Percentiles rank a stretch among this genome's conserved stretches.
phyloP scores from a whole-genome alignment of 2,113 vertebrate species.

The Cygnus buccinator region DNA sequence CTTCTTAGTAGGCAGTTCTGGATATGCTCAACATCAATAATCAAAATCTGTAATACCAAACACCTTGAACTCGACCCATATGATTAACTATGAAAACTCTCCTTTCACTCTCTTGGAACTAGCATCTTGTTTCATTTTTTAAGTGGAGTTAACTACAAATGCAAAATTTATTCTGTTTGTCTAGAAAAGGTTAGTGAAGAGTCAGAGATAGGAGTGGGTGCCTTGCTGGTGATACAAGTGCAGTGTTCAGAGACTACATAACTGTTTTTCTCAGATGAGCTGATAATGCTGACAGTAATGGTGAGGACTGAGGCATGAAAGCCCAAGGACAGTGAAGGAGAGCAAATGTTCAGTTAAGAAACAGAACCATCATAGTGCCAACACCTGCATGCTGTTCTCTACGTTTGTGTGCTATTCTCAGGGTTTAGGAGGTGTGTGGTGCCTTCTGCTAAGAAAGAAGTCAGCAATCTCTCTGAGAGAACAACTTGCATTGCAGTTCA shows the following conservation, averaged over 20 bases:
- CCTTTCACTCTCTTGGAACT: not conserved
- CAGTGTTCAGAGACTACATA: not conserved
- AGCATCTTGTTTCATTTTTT: not conserved
- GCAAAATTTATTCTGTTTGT: not conserved
- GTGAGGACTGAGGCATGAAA: not conserved
- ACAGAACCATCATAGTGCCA: not conserved
- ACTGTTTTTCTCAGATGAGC: not conserved
- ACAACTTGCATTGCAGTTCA: not conserved
- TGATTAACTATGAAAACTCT: not conserved
- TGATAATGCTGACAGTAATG: not conserved
- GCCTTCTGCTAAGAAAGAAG: not conserved
- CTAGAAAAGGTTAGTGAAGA: not conserved
- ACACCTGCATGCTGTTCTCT: not conserved
- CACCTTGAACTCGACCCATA: not conserved
- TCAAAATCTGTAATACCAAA: not conserved
- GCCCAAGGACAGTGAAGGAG: not conserved
- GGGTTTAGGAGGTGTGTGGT: not conserved
- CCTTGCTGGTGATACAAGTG: not conserved
- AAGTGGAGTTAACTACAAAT: not conserved
- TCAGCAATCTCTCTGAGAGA: not conserved
- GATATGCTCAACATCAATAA: not conserved
- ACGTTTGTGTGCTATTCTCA: not conserved
- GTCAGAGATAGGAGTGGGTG: not conserved
- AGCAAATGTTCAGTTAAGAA: not conserved
- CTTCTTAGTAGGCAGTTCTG: not conserved